phyloP scores from a whole-genome alignment of 2,113 vertebrate genomes.

The Clupea harengus region DNA sequence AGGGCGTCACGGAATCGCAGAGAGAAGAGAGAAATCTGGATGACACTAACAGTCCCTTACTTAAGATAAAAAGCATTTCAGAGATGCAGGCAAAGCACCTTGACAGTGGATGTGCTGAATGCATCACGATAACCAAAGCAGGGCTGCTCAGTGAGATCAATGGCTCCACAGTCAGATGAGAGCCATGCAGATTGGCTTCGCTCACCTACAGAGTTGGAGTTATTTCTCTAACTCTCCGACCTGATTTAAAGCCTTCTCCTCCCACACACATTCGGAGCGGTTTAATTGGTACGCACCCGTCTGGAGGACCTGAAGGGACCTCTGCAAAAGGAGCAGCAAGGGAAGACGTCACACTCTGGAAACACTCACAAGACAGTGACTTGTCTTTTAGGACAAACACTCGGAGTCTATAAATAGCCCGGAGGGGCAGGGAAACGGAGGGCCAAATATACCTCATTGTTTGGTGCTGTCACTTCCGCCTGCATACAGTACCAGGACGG shows the following conservation, averaged over 20 bases:
- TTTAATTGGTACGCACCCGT: neutral
- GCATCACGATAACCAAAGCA: constrained; percentile 20
- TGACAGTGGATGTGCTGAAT: neutral
- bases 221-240: neutral
- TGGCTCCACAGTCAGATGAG: neutral
- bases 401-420: constrained; percentile 42
- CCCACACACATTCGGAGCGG: neutral
- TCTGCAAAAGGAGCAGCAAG: neutral
- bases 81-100: constrained; percentile 6
- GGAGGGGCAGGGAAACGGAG: constrained; percentile 20
- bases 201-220: neutral
- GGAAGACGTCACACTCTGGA: neutral
- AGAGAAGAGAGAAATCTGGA: neutral
- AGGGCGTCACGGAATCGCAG: constrained; percentile 14
- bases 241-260: neutral
- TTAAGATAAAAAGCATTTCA: neutral
- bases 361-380: constrained; percentile 15
- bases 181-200: neutral
- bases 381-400: constrained; percentile 24
- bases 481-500: neutral
- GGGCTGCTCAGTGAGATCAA: neutral
- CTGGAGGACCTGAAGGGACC: neutral
- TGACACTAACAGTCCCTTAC: neutral
- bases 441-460: constrained; percentile 49
- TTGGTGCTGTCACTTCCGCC: constrained; percentile 39